Evolutionary conservation across 2,888 invertebrate species (phyloP).

Genomic region (Dascillus cervinus): DNA sequence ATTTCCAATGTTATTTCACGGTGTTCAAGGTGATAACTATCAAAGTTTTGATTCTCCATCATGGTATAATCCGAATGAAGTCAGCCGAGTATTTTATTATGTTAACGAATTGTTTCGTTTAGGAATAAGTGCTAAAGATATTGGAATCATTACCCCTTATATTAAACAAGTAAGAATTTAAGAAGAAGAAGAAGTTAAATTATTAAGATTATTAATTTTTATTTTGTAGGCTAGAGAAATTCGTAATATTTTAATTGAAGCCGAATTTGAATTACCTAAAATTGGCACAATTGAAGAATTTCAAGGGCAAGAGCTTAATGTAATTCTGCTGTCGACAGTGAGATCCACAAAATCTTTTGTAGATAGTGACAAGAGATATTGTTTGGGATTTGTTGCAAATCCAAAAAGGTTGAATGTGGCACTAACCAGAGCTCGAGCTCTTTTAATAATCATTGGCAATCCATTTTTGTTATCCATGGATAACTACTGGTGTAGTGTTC

Average conservation of each 20-base stretch:
- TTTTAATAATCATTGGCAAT: constrained; percentile 79
- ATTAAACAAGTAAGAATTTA: constrained; percentile 84
- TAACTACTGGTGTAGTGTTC: constrained; percentile 58
- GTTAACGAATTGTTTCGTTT: no score
- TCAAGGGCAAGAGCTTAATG: constrained; percentile 71
- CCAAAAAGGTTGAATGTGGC: no score
- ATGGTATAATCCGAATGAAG: constrained; percentile 85
- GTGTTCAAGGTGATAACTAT: constrained; percentile 59
- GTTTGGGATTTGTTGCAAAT: constrained; percentile 70
- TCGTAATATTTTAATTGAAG: constrained; percentile 45
- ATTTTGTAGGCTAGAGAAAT: constrained; percentile 57
- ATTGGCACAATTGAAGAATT: constrained; percentile 83
- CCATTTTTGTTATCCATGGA: constrained; percentile 63
- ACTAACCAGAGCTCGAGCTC: no score
- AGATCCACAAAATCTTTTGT: constrained; percentile 45
- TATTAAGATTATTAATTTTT: no score
- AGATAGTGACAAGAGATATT: constrained; percentile 43
- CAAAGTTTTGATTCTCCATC: constrained; percentile 76
- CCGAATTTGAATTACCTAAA: no score
- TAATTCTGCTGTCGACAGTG: constrained; percentile 68
- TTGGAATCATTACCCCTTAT: no score
- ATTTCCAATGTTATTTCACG: constrained; percentile 60
- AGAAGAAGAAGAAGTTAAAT: no score
- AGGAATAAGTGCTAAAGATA: no score
- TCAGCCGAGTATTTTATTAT: constrained; percentile 55